Evolutionary conservation across 2,797 vertebrate genomes (phyloP), one percentile per base, ranked within the genome.

Genomic region (Echiichthys vipera): DNA sequence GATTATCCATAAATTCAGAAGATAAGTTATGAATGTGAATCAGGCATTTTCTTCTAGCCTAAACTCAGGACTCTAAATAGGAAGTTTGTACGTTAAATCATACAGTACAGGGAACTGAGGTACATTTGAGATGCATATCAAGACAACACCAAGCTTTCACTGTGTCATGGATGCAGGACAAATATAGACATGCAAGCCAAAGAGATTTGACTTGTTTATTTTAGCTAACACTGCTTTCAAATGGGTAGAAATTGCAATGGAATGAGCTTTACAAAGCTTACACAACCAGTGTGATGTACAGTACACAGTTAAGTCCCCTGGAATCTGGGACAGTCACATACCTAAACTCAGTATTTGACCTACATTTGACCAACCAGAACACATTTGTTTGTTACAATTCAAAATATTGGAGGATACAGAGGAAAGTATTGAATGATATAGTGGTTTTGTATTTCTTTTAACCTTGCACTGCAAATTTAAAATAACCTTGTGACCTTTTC

Each of bases 1-100:
- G 93, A 93, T 94, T 94, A 91, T 88, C 91, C 89, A 88, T 91
- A 90, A 91, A 92, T 92, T 91, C 82, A 79, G 92, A 90, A 92
- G 88, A 94, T 91, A 90, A 92, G 85, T 92, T 93, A 89, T 92
- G 87, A 92, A 92, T 93, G 86, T 75, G 88, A 92, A 93, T 89
- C 85, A 89, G 87, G 65, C 71, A 20, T 86, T 90, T 91, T 91
- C 75, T 61, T 68, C 81, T 2, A 45, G 50, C 76, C 68, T 81
- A 65, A 85, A 83, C 49, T 53, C 66, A 54, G 50, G 43, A 49
- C 78, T 88, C 80, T 51, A 70, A 83, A 80, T 80, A 77, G 72
- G 85, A 88, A 89, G 77, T 81, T 77, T 61, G 46, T 74, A 78
- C 75, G 69, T 89, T 91, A 84, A 92, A 91, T 93, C 87, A 83